A percentile compares a stretch with the other conserved stretches of the same genome.
Evolutionary conservation across 2,797 vertebrate species (phyloP).

Genomic region (Propithecus perrieri): DNA sequence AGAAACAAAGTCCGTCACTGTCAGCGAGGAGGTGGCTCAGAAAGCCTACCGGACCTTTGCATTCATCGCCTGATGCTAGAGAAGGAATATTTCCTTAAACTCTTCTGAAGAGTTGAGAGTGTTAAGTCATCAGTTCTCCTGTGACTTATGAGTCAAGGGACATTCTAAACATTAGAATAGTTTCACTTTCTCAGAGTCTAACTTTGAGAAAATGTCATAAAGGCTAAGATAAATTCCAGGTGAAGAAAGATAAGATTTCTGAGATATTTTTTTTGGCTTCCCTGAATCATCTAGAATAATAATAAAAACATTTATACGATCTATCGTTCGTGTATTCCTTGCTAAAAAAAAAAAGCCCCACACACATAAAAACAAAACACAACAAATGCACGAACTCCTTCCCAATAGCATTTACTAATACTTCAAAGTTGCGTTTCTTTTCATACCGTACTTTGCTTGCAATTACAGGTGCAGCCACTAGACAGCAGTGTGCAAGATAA

Average conservation of each 20-base stretch:
- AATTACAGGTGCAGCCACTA: not conserved
- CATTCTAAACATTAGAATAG: slow-evolving; percentile 8
- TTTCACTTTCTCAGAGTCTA: not conserved
- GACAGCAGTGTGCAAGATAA: not conserved
- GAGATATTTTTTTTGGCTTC: not conserved
- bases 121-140: not conserved
- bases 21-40: not conserved
- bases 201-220: slow-evolving; percentile 12
- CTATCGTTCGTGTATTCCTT: not conserved
- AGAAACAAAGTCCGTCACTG: not conserved
- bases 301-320: not conserved
- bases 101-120: slow-evolving; percentile 8
- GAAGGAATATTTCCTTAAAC: not conserved
- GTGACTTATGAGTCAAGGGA: not conserved
- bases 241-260: not conserved
- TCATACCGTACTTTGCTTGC: not conserved
- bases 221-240: not conserved
- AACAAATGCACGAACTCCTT: not conserved
- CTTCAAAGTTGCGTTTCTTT: not conserved
- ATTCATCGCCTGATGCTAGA: not conserved
- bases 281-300: not conserved
- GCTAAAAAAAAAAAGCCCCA: not conserved
- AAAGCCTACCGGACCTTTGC: not conserved
- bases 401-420: not conserved
- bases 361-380: not conserved